Base-by-base conservation (phyloP, 1,140 invertebrate genomes). In the Planococcus citri region DNA sequence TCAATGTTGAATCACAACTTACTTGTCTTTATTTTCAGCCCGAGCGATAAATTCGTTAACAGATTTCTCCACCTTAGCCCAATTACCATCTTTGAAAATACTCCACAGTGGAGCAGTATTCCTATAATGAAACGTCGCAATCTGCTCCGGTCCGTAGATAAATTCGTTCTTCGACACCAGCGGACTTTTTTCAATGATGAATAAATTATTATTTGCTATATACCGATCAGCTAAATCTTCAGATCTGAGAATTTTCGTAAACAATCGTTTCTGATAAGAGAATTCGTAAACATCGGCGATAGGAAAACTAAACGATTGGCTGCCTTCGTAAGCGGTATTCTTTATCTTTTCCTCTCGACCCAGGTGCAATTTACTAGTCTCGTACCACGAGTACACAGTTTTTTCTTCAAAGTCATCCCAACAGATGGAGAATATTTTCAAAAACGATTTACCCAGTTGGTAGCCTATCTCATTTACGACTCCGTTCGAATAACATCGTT, bases 31-130 rank as follows among this genome's bases (percentile, higher is more conserved):
- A 33, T 6, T 3, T 6, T 33, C 29, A 33, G 29, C 4, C 12
- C 12, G 3, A 33, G 4, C 12, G 12, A 33, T 33, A 12, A 33
- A 33, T 3, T 33, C 29, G 29, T 6, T 33, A 6, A 33, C 3
- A 33, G 29, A 33, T 33, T 33, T 73, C 69, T 75, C 75, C 21
- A 75, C 9, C n/a, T 22, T 20, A 8, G 51, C 38, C 84, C 84
- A 86, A 71, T 85, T 85, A 8, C 79, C 79, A 17, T 73, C 76
- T 73, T 86, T 86, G 71, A 85, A 81, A 9, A 75, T 75, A 70
- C 81, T 78, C 83, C 83, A 86, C 73, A 85, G 82, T 12, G 83
- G 82, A 0, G 79, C 81, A 0, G 78, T 78, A 73, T 86, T 86
- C 2, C 83, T 72, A 70, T 81, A 84, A 72, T 79, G 82, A 69